A percentile compares a stretch with the other conserved stretches of the same genome.
Evolutionary conservation across 2,888 invertebrate species (phyloP).

Genomic region (Stegana nigrithorax): DNA sequence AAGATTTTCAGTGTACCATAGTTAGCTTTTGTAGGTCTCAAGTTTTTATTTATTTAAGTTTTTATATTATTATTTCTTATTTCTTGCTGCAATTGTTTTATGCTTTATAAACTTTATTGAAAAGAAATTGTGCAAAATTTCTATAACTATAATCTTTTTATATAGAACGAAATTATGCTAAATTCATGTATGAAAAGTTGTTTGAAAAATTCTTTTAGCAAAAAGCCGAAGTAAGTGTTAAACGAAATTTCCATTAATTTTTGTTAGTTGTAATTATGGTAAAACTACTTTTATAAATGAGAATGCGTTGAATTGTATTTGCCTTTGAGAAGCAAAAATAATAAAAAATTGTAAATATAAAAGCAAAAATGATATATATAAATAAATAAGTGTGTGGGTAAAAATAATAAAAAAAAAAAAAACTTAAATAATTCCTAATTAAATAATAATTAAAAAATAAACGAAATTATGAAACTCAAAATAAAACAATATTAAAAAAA

Average conservation of each 20-base stretch:
- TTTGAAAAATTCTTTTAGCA: slow-evolving; percentile 44
- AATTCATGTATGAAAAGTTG: slow-evolving; percentile 36
- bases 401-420: neutral
- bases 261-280: slow-evolving; percentile 47
- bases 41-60: slow-evolving; percentile 25
- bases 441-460: no score
- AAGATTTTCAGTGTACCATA: slow-evolving; percentile 17
- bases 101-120: slow-evolving; percentile 42
- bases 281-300: no score
- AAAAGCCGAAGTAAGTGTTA: slow-evolving; percentile 60
- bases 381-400: no score
- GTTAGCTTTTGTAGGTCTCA: slow-evolving; percentile 16
- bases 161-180: slow-evolving; percentile 62
- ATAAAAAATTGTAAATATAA: no score
- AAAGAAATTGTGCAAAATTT: slow-evolving; percentile 16
- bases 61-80: slow-evolving; percentile 13
- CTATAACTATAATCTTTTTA: slow-evolving; percentile 33
- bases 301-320: slow-evolving; percentile 49
- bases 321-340: no score
- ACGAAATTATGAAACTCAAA: neutral
- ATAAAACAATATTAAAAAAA: neutral
- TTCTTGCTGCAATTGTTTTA: slow-evolving; percentile 34
- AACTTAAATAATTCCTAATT: neutral
- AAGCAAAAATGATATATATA: slow-evolving; percentile 21
- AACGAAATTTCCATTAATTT: slow-evolving; percentile 46